These are phyloP conservation scores for Melanotaenia parkinsoni DNA, from an alignment of 2,797 vertebrate species.

Conservation along the genomic window DNA sequence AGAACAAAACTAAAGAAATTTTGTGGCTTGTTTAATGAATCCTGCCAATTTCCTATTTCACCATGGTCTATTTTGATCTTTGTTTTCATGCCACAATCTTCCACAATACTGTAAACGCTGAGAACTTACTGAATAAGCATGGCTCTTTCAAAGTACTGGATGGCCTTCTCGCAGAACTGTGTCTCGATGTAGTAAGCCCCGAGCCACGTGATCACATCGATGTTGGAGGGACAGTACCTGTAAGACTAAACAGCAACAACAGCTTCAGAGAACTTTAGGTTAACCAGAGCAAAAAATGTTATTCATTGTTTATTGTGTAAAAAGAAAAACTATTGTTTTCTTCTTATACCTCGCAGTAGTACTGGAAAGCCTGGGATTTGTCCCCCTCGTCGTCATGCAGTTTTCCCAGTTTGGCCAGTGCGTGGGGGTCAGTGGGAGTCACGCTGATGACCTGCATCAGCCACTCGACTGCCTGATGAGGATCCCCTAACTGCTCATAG, in stretches of 20 bases:
- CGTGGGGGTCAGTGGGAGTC: constrained; percentile 90
- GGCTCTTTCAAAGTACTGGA: constrained; percentile 98
- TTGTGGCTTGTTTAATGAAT: no score
- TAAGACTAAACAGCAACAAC: constrained; percentile 84
- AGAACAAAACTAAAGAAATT: no score
- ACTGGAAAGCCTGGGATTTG: constrained; percentile 96
- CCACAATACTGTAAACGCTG: neutral
- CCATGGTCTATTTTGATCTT: no score
- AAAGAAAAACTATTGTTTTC: neutral
- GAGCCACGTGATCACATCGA: constrained; percentile 96
- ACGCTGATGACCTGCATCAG: constrained; percentile 93
- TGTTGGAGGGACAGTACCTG: constrained; percentile 95
- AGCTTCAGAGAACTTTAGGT: neutral
- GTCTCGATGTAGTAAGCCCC: constrained; percentile 96
- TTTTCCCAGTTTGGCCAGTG: constrained; percentile 91
- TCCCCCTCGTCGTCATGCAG: constrained; percentile 92
- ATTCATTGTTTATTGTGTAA: neutral
- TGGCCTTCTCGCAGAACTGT: constrained; percentile 98
- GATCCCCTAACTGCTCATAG: constrained; percentile 92
- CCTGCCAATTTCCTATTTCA: no score
- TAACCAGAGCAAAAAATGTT: neutral
- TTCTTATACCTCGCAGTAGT: constrained; percentile 90
- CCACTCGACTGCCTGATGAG: constrained; percentile 93
- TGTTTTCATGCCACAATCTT: neutral
- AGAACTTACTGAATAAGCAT: constrained; percentile 95